phyloP scores from a whole-genome alignment of 2,113 vertebrate genomes.

The Dissostichus mawsoni region DNA sequence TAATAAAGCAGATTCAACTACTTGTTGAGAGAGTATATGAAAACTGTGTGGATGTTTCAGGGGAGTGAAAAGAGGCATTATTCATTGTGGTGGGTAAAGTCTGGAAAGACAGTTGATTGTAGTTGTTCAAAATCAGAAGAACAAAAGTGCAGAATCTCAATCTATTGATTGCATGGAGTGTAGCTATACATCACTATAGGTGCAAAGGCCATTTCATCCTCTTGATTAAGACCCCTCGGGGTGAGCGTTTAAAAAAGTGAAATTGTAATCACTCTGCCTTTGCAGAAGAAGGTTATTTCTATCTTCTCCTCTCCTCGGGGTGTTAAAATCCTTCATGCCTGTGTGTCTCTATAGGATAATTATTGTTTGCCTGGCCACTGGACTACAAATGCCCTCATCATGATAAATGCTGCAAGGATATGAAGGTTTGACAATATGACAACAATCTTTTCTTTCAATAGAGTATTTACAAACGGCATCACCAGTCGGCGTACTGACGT shows the following conservation, averaged over 20 bases:
- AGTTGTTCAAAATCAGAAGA: constrained; percentile 67
- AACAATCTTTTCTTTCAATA: too few species aligned
- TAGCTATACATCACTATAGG: constrained; percentile 65
- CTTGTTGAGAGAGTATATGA: background rate
- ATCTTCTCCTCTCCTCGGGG: background rate
- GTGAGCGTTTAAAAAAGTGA: constrained; percentile 51
- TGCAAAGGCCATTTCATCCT: constrained; percentile 52
- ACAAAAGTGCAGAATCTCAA: constrained; percentile 60
- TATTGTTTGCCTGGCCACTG: background rate
- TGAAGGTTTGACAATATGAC: too few species aligned
- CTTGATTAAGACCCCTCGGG: constrained; percentile 65
- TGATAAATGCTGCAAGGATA: background rate
- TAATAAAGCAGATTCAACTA: background rate
- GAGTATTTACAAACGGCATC: too few species aligned
- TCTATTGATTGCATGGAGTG: constrained; percentile 62
- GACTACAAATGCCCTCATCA: background rate
- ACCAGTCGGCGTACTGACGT: too few species aligned
- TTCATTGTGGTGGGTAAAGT: constrained; percentile 43
- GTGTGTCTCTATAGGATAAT: constrained; percentile 12
- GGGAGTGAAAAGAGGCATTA: background rate
- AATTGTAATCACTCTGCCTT: constrained; percentile 59
- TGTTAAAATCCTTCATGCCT: background rate
- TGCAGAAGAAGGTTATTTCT: constrained; percentile 58
- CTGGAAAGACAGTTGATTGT: constrained; percentile 36
- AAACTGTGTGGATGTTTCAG: background rate